Conservation (phyloP, 2,797 vertebrate genomes). For the Kryptopterus vitreolus region DNA sequence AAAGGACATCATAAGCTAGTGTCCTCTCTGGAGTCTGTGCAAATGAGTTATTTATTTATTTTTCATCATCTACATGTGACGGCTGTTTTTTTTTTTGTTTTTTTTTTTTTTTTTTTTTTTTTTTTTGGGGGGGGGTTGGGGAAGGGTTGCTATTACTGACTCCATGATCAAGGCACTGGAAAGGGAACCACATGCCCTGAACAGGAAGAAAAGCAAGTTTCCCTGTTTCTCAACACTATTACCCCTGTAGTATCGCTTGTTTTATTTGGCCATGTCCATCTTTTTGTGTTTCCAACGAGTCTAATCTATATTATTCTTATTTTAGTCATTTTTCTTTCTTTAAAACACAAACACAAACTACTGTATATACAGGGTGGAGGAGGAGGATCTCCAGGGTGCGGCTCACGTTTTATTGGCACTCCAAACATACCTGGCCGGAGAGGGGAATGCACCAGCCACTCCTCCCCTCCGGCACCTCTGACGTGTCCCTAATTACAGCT, state of each 20-base stretch:
- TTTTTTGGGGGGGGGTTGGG: too few species aligned
- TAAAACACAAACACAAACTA: background rate
- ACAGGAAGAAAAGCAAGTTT: slow-evolving; percentile 52
- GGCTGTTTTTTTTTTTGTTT: too few species aligned
- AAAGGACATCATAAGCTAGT: background rate
- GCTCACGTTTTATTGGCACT: slow-evolving; percentile 52
- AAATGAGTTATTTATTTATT: background rate
- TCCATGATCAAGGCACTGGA: slow-evolving; percentile 56
- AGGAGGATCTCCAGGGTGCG: slow-evolving; percentile 13
- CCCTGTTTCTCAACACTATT: slow-evolving; percentile 28
- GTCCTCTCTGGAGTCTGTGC: background rate
- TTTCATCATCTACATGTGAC: background rate
- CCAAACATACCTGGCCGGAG: slow-evolving; percentile 62
- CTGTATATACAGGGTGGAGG: background rate
- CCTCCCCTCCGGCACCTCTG: slow-evolving; percentile 60
- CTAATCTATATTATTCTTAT: background rate
- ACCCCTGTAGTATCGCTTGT: slow-evolving; percentile 47
- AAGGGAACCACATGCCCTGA: slow-evolving; percentile 49
- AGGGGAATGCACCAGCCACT: slow-evolving; percentile 60
- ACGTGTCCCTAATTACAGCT: slow-evolving; percentile 63
- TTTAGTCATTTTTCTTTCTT: background rate
- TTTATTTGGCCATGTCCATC: slow-evolving; percentile 61
- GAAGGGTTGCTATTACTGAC: slow-evolving; percentile 52
- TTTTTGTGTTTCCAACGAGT: slow-evolving; percentile 60
- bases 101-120: too few species aligned